Conservation (phyloP, 2,113 vertebrate species). For the Lasiurus cinereus region DNA sequence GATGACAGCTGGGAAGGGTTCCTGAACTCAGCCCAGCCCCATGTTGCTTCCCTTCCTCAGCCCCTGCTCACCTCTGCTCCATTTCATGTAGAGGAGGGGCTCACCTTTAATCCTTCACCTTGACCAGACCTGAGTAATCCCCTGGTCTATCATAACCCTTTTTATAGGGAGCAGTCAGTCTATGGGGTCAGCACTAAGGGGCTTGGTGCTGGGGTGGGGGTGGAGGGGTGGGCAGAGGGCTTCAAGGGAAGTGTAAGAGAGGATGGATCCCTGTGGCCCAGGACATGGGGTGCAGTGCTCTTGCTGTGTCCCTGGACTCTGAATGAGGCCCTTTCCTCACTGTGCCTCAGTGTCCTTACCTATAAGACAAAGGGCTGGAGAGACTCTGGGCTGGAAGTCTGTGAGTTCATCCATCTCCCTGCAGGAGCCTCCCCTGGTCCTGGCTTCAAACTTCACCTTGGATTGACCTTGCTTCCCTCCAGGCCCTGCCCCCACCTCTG, state of each 20-base stretch:
- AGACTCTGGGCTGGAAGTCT: not conserved
- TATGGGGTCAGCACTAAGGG: not conserved
- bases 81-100: not conserved
- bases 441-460: conserved; percentile 79
- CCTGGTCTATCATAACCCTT: not conserved
- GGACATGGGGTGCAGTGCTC: not conserved
- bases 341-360: not conserved
- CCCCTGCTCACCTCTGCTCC: conserved; percentile 42
- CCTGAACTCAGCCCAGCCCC: not conserved
- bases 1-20: conserved; percentile 62
- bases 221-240: not conserved
- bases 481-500: conserved; percentile 67
- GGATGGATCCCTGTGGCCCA: not conserved
- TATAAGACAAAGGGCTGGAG: not conserved
- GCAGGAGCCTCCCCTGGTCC: not conserved
- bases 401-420: not conserved
- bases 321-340: not conserved
- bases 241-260: not conserved
- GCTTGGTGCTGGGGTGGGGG: not conserved
- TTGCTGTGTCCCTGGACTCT: not conserved
- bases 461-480: conserved; percentile 80
- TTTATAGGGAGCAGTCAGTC: not conserved
- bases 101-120: conserved; percentile 51
- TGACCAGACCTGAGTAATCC: not conserved
- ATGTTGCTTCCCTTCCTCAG: not conserved